Conservation (phyloP, 2,888 invertebrate species). For the Argynnis bischoffii region DNA sequence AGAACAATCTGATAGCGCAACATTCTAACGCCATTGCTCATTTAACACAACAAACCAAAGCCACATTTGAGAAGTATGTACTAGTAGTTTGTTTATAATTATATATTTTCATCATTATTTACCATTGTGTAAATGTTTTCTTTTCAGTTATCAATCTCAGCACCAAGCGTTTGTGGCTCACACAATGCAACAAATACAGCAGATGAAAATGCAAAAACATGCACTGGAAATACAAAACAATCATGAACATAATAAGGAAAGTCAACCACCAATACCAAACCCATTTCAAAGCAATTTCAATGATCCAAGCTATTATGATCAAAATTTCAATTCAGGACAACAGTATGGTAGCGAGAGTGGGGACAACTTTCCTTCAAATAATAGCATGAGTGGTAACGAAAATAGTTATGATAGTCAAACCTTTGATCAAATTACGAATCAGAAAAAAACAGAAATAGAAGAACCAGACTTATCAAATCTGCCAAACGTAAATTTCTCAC, state of each 20-base stretch:
- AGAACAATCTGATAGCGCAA: conserved; percentile 91
- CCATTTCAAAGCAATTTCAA: conserved; percentile 64
- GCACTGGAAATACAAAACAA: conserved; percentile 81
- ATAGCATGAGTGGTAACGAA: conserved; percentile 77
- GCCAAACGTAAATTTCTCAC: conserved; percentile 74
- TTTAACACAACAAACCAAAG: conserved; percentile 90
- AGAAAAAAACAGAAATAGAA: conserved; percentile 58
- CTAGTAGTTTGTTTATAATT: conserved; percentile 1
- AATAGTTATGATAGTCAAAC: conserved; percentile 76
- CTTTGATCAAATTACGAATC: conserved; percentile 67
- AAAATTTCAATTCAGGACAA: conserved; percentile 61
- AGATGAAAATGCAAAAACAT: conserved; percentile 90
- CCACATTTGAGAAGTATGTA: conserved; percentile 89
- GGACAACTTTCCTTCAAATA: conserved; percentile 71
- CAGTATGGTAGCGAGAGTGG: conserved; percentile 71
- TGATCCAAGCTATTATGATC: conserved; percentile 67
- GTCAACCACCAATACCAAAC: conserved; percentile 55
- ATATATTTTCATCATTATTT: not conserved
- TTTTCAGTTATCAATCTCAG: conserved; percentile 91
- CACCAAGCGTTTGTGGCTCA: conserved; percentile 97
- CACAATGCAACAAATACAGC: conserved; percentile 93
- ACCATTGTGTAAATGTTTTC: conserved; percentile 20
- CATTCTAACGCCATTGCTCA: conserved; percentile 90
- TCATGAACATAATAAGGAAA: conserved; percentile 63
- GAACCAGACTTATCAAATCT: conserved; percentile 65